Conservation (phyloP, 1,140 invertebrate genomes). For the Drosophila repleta region DNA sequence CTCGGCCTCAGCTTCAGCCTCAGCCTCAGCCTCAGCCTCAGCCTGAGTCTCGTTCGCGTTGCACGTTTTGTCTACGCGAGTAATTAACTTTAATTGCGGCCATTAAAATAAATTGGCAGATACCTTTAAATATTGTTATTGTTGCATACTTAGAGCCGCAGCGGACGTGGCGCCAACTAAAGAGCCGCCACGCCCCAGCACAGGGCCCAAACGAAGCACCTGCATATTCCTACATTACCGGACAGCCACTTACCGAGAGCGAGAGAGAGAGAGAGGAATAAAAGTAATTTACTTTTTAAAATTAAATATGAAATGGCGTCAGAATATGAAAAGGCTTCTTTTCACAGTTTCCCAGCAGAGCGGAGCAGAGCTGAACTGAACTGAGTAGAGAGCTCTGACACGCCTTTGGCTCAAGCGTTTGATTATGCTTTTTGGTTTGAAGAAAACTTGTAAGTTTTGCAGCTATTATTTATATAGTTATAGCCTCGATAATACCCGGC, state of each 20-base stretch:
- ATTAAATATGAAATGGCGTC: conserved; percentile 49
- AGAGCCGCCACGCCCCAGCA: conserved; percentile 9
- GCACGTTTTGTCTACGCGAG: conserved; percentile 83
- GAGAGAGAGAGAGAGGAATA: neutral
- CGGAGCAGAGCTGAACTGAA: too few relatives aligned
- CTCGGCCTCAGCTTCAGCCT: conserved; percentile 19
- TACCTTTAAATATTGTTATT: conserved; percentile 84
- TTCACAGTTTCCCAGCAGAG: neutral
- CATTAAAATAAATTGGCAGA: conserved; percentile 84
- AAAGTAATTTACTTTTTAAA: conserved; percentile 17
- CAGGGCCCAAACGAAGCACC: conserved; percentile 2
- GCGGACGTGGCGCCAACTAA: conserved; percentile 35
- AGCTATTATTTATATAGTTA: too few relatives aligned
- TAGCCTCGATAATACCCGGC: too few relatives aligned
- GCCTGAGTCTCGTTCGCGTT: conserved; percentile 39
- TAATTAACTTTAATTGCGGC: conserved; percentile 84
- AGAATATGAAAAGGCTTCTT: neutral
- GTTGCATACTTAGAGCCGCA: conserved; percentile 72
- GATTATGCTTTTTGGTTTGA: too few relatives aligned
- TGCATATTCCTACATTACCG: conserved; percentile 21
- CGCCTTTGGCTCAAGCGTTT: too few relatives aligned
- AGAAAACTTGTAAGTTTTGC: too few relatives aligned
- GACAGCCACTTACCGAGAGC: conserved; percentile 21
- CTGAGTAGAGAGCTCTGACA: too few relatives aligned
- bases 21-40: neutral